These are phyloP conservation scores for Hippocampus guttulatus DNA, from an alignment of 2,113 vertebrate genomes.

Conservation along the genomic window DNA sequence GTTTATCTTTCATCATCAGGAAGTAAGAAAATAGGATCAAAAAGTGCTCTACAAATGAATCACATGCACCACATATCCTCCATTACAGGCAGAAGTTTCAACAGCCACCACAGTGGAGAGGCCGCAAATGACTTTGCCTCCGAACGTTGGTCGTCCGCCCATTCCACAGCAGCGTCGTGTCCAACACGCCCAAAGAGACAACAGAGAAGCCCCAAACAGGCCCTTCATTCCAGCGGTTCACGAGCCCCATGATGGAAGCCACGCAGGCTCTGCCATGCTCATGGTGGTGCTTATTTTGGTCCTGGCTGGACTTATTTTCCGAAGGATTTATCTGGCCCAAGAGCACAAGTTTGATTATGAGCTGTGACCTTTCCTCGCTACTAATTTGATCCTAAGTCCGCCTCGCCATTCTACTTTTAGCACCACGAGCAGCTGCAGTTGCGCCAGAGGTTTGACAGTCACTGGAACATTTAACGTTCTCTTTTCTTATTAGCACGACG, in stretches of 20 bases:
- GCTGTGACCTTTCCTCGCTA: constrained; percentile 67
- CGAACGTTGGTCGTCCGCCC: constrained; percentile 63
- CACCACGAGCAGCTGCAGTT: no score
- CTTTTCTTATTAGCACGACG: background rate
- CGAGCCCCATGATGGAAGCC: constrained; percentile 71
- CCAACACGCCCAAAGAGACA: constrained; percentile 69
- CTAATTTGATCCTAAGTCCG: background rate
- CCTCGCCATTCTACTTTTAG: background rate
- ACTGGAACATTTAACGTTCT: background rate
- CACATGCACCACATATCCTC: background rate
- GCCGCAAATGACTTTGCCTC: constrained; percentile 14
- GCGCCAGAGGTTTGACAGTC: background rate
- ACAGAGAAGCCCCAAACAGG: constrained; percentile 54
- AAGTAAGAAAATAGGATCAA: background rate
- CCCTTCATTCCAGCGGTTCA: constrained; percentile 71
- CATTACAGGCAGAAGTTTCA: constrained; percentile 64
- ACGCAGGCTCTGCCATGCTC: constrained; percentile 79
- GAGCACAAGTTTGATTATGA: constrained; percentile 93
- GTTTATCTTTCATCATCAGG: background rate
- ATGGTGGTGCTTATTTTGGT: constrained; percentile 90
- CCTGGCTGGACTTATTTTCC: constrained; percentile 89
- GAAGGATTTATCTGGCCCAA: constrained; percentile 88
- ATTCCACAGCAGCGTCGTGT: constrained; percentile 86
- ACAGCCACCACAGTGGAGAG: constrained; percentile 44
- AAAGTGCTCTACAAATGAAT: background rate